Percentiles rank a stretch among this genome's conserved stretches.
Conservation (phyloP, 1,140 invertebrate genomes). For the Bombus sylvicola region DNA sequence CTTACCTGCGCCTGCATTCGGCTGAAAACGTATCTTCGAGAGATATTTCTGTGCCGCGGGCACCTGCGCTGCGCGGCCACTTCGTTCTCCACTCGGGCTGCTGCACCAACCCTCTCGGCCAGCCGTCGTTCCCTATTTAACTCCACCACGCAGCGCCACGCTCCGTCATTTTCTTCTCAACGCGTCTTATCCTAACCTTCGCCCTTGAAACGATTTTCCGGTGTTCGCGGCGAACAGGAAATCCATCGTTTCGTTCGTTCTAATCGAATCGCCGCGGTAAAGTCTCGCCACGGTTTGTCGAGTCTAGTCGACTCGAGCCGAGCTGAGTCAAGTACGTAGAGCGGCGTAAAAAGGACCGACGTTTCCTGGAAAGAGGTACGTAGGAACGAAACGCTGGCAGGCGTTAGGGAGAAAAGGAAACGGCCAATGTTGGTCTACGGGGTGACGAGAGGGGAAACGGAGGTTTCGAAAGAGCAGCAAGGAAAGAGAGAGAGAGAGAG, state of each 20-base stretch:
- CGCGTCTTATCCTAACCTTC: neutral
- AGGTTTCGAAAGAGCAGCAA: constrained; percentile 8
- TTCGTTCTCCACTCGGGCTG: neutral
- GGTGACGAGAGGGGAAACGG: constrained; percentile 11
- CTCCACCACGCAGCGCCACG: neutral
- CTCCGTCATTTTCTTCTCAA: neutral
- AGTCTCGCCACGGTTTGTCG: no score
- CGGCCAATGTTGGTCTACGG: constrained; percentile 17
- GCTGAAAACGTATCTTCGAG: constrained; percentile 28
- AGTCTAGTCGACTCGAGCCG: no score
- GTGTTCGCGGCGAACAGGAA: no score
- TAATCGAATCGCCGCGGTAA: no score
- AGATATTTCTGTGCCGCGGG: neutral
- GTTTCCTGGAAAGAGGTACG: constrained; percentile 61
- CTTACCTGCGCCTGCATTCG: constrained; percentile 50
- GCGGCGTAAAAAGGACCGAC: constrained; percentile 39
- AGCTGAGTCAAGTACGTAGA: no score
- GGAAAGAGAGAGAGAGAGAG: neutral
- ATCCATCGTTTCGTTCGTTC: no score
- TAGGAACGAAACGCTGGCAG: neutral
- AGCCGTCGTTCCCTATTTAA: neutral
- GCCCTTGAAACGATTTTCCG: no score
- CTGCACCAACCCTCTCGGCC: neutral
- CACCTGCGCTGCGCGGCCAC: constrained; percentile 17
- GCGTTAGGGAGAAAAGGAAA: neutral